Conservation (phyloP, 2,888 invertebrate genomes). For the Ochropleura plecta region DNA sequence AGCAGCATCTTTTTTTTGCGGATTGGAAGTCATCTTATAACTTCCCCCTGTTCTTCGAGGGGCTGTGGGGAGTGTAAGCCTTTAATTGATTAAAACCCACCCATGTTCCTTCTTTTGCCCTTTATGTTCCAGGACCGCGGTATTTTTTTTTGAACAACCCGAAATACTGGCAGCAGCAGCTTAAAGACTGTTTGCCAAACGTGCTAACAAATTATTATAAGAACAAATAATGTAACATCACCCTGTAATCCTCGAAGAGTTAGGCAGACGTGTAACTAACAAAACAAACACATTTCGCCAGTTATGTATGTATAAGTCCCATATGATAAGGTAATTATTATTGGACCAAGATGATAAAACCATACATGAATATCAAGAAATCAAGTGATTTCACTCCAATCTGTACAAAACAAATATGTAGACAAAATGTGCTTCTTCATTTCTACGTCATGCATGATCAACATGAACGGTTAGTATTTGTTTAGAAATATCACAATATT, state of each 20-base stretch:
- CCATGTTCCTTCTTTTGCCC: too few species aligned
- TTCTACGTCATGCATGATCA: slow-evolving; percentile 29
- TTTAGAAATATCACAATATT: slow-evolving; percentile 31
- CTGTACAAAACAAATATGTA: neutral
- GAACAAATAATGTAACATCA: neutral
- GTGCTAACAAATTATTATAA: neutral
- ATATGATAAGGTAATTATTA: neutral
- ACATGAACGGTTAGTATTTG: slow-evolving; percentile 5
- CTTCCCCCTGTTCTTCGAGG: too few species aligned
- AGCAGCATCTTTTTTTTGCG: neutral
- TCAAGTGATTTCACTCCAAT: neutral
- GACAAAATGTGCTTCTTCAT: slow-evolving; percentile 10
- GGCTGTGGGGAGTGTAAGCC: too few species aligned
- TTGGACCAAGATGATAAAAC: neutral
- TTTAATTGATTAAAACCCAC: too few species aligned
- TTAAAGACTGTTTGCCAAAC: slow-evolving; percentile 9
- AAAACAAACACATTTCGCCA: too few species aligned
- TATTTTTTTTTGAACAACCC: too few species aligned
- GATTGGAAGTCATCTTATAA: too few species aligned
- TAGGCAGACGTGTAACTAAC: too few species aligned
- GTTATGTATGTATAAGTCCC: too few species aligned
- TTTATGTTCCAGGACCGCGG: too few species aligned
- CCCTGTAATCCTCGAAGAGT: too few species aligned
- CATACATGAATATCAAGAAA: neutral
- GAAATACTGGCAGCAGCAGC: neutral